A percentile compares a stretch with the other conserved stretches of the same genome.
Evolutionary conservation across 2,888 invertebrate genomes (phyloP).

Genomic region (Agrypnus murinus): DNA sequence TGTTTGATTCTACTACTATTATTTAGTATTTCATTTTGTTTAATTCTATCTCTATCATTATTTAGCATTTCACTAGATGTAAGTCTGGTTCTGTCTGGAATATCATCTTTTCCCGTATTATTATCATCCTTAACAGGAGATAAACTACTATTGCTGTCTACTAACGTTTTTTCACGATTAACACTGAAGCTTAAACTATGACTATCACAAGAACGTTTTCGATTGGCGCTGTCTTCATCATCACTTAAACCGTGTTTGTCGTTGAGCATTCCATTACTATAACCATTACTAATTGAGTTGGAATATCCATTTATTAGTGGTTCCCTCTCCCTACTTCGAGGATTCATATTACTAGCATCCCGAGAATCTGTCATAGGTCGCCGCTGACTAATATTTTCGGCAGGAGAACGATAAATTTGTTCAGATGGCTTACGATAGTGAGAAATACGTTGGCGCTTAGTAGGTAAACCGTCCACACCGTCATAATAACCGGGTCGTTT

Average conservation of each 20-base stretch:
- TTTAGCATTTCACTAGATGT: slow-evolving; percentile 38
- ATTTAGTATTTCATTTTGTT: slow-evolving; percentile 35
- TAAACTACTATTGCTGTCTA: slow-evolving; percentile 53
- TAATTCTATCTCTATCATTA: slow-evolving; percentile 41
- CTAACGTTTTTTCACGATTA: slow-evolving; percentile 61
- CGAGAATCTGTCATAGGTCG: slow-evolving; percentile 69
- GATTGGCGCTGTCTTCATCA: slow-evolving; percentile 60
- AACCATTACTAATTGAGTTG: slow-evolving; percentile 55
- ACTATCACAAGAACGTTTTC: slow-evolving; percentile 69
- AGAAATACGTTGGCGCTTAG: slow-evolving; percentile 91
- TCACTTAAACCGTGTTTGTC: slow-evolving; percentile 64
- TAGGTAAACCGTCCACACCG: slow-evolving; percentile 74
- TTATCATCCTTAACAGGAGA: slow-evolving; percentile 52
- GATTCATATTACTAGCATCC: slow-evolving; percentile 72
- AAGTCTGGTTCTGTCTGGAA: slow-evolving; percentile 34
- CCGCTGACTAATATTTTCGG: slow-evolving; percentile 67
- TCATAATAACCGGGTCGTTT: slow-evolving; percentile 78
- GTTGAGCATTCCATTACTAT: slow-evolving; percentile 63
- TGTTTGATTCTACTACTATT: slow-evolving; percentile 34
- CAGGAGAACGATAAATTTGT: slow-evolving; percentile 69
- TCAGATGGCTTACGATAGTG: slow-evolving; percentile 81
- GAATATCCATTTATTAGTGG: slow-evolving; percentile 55
- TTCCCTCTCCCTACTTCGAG: slow-evolving; percentile 68
- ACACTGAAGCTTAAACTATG: slow-evolving; percentile 66
- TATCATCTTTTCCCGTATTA: slow-evolving; percentile 42